phyloP scores from a whole-genome alignment of 2,888 invertebrate species.

The Agrotis puta region DNA sequence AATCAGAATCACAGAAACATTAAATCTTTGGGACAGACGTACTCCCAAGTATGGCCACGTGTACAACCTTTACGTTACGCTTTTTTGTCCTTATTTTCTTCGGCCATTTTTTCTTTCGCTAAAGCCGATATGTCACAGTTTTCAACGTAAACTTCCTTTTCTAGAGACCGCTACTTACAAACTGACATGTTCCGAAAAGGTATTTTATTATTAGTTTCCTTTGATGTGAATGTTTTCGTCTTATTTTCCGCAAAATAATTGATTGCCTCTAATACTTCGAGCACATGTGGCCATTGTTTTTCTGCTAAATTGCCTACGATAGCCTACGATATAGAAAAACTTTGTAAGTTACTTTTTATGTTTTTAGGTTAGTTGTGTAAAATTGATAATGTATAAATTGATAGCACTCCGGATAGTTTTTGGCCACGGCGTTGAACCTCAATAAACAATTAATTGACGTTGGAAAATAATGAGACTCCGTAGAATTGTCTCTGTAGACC shows the following conservation, averaged over 20 bases:
- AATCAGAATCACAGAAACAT: too few relatives aligned
- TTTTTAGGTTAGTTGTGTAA: too few relatives aligned
- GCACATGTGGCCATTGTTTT: neutral
- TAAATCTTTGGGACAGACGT: neutral
- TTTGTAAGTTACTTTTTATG: too few relatives aligned
- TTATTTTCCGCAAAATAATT: slow-evolving; percentile 4
- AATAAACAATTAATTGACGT: too few relatives aligned
- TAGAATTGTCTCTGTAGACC: too few relatives aligned
- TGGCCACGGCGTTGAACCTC: too few relatives aligned
- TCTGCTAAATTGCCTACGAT: neutral
- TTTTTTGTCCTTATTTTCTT: neutral
- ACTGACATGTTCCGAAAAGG: slow-evolving; percentile 14
- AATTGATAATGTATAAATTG: too few relatives aligned
- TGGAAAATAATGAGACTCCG: too few relatives aligned
- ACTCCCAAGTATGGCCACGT: neutral
- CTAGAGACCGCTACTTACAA: slow-evolving; percentile 8
- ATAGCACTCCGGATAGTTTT: too few relatives aligned
- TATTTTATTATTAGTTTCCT: slow-evolving; percentile 23
- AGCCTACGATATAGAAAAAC: too few relatives aligned
- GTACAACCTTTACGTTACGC: neutral
- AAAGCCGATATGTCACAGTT: neutral
- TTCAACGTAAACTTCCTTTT: neutral
- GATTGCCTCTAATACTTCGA: neutral
- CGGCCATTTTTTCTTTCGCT: neutral
- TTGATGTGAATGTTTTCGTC: slow-evolving; percentile 4